phyloP scores from a whole-genome alignment of 2,888 invertebrate species.

The Lasioglossum lativentre region DNA sequence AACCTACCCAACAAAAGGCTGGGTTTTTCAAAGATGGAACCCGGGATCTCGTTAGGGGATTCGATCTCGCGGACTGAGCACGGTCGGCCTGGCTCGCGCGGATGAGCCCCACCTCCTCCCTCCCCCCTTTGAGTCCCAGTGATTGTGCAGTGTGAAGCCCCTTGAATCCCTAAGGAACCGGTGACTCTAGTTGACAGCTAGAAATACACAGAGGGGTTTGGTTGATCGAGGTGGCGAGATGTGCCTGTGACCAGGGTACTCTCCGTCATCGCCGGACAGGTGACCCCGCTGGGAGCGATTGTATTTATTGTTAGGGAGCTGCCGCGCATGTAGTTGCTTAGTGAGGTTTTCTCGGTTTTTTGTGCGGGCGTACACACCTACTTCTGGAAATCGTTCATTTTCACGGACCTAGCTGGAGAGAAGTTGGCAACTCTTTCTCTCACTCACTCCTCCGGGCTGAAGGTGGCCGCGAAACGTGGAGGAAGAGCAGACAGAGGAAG shows the following conservation, averaged over 20 bases:
- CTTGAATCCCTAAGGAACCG: background rate
- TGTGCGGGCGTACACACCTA: background rate
- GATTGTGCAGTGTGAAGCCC: constrained; percentile 55
- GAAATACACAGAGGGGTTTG: constrained; percentile 32
- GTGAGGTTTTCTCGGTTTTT: constrained; percentile 32
- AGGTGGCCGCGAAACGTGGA: constrained; percentile 41
- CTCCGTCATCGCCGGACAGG: constrained; percentile 13
- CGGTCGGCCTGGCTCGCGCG: background rate
- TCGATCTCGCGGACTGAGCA: constrained; percentile 24
- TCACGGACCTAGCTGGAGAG: background rate
- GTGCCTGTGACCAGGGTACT: constrained; percentile 54
- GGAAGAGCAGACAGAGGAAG: constrained; percentile 65
- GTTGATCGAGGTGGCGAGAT: constrained; percentile 31
- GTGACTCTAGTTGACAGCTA: constrained; percentile 29
- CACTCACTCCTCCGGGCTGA: background rate
- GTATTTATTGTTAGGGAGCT: background rate
- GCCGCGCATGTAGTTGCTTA: background rate
- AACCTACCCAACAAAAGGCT: background rate
- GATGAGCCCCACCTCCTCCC: constrained; percentile 31
- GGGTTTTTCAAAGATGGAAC: constrained; percentile 33
- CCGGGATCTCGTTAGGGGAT: constrained; percentile 9
- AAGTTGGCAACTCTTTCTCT: constrained; percentile 9
- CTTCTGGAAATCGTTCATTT: background rate
- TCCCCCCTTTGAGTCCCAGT: constrained; percentile 22
- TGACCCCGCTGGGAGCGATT: background rate